Evolutionary conservation across 2,113 vertebrate species (phyloP).

Genomic region (Oenanthe oenanthe): DNA sequence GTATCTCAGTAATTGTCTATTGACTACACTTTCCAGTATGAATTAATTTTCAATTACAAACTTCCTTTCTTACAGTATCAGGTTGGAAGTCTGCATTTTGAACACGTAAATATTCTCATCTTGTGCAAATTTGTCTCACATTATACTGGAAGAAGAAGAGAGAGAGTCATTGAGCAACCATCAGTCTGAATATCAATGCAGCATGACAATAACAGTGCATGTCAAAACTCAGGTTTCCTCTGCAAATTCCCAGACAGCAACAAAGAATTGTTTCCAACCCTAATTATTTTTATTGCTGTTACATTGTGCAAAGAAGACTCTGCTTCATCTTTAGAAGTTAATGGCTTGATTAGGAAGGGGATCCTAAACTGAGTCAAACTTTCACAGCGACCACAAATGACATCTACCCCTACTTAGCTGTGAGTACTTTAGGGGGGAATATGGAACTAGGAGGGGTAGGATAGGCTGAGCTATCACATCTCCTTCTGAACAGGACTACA

Average conservation of each 20-base stretch:
- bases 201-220: not conserved
- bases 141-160: not conserved
- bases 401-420: not conserved
- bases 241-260: slow-evolving; percentile 13
- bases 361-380: not conserved
- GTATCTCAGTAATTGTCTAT: slow-evolving; percentile 72
- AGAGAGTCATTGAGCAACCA: not conserved
- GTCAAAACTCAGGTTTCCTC: slow-evolving; percentile 29
- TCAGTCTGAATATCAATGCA: slow-evolving; percentile 49
- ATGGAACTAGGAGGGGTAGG: not conserved
- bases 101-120: slow-evolving; percentile 34
- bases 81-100: slow-evolving; percentile 40
- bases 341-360: not conserved
- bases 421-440: not conserved
- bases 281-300: slow-evolving; percentile 35
- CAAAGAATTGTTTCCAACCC: not conserved
- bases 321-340: not conserved
- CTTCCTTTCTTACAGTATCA: slow-evolving; percentile 35
- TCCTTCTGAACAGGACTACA: not conserved
- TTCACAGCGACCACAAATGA: not conserved
- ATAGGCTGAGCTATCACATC: not conserved
- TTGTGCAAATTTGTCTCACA: slow-evolving; percentile 38
- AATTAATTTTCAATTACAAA: slow-evolving; percentile 74
- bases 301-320: not conserved
- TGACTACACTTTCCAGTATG: slow-evolving; percentile 61